These are phyloP conservation scores for Patagioenas fasciata DNA, from an alignment of 2,113 vertebrate species.

Conservation along the genomic window DNA sequence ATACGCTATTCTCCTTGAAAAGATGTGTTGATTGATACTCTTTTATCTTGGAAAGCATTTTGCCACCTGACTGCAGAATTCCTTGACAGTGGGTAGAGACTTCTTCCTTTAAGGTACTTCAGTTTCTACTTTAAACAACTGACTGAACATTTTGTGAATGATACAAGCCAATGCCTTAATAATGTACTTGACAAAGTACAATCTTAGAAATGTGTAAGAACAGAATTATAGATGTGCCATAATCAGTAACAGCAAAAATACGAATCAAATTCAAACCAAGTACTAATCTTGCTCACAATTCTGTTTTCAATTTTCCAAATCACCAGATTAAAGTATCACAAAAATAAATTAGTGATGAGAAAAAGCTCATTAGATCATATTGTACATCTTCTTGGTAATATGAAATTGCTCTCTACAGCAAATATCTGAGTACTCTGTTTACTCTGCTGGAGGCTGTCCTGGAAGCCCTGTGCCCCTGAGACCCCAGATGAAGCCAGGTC, in stretches of 20 bases:
- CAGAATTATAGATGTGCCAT: neutral
- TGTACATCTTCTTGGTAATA: neutral
- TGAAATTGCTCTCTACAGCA: neutral
- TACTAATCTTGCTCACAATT: conserved; percentile 13
- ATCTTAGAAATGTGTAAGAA: neutral
- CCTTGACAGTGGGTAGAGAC: neutral
- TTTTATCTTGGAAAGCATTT: neutral
- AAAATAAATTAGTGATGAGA: neutral
- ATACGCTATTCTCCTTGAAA: neutral
- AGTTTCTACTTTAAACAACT: neutral
- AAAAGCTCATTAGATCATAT: neutral
- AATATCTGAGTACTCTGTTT: neutral
- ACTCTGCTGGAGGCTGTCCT: too few relatives aligned
- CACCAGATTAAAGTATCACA: neutral
- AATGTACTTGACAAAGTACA: neutral
- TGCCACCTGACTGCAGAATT: neutral
- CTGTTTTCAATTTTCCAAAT: conserved; percentile 38
- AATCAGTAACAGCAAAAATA: neutral
- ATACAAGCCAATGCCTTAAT: neutral
- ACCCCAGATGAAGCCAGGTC: too few relatives aligned
- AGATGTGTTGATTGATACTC: neutral
- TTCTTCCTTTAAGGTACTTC: neutral
- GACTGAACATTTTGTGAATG: neutral
- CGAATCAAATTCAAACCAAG: neutral
- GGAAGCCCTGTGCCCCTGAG: too few relatives aligned